These are phyloP conservation scores for Thunnus maccoyii DNA, from an alignment of 2,113 vertebrate species.

Conservation along the genomic window DNA sequence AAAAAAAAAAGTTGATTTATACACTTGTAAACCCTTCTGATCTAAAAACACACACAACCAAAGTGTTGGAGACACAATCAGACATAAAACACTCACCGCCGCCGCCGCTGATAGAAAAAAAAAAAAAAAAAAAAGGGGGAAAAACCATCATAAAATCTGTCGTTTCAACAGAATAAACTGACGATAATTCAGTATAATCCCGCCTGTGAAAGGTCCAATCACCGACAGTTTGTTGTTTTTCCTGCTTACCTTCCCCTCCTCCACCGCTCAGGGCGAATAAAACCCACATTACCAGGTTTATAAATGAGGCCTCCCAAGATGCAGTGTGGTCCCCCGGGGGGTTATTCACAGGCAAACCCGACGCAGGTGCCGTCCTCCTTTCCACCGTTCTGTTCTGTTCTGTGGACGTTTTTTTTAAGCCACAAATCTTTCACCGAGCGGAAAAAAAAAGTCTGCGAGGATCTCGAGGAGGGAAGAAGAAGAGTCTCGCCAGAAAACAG, in stretches of 20 bases:
- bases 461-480: neutral
- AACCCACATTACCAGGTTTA: neutral
- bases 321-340: constrained; percentile 15
- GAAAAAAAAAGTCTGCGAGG: neutral
- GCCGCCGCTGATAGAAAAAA: no score
- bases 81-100: neutral
- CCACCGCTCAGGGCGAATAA: neutral
- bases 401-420: neutral
- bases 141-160: neutral
- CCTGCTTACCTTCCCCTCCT: neutral
- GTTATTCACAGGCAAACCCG: neutral
- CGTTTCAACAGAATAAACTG: neutral
- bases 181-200: no score
- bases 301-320: constrained; percentile 44
- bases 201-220: no score
- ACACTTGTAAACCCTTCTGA: neutral
- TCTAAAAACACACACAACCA: neutral
- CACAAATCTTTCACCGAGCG: neutral
- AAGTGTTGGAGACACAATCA: neutral
- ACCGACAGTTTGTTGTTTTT: no score
- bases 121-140: no score
- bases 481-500: neutral
- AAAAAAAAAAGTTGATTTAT: neutral
- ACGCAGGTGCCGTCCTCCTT: neutral
- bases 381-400: no score